These are phyloP conservation scores for Charanyca ferruginea DNA, from an alignment of 2,888 invertebrate genomes.

Conservation along the genomic window DNA sequence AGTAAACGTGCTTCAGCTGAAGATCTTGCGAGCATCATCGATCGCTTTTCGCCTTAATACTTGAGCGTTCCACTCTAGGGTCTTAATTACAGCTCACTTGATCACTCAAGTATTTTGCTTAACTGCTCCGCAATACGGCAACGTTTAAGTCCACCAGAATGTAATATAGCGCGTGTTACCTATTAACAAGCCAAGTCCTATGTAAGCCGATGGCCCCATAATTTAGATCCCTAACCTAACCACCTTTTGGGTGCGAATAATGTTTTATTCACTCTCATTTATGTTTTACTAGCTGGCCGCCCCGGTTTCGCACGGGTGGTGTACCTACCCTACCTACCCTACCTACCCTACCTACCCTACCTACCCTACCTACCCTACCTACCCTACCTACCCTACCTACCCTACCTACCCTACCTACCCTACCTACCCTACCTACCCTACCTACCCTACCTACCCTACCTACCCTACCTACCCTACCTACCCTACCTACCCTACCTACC, in stretches of 20 bases:
- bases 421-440: too few species aligned
- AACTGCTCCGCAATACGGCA: conserved; percentile 3
- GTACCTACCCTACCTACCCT: too few species aligned
- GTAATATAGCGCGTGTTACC: conserved; percentile 26
- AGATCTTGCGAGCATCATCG: conserved; percentile 3
- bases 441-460: too few species aligned
- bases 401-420: too few species aligned
- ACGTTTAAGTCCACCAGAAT: conserved; percentile 12
- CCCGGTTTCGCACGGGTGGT: too few species aligned
- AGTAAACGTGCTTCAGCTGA: not conserved
- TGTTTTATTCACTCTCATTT: conserved; percentile 50
- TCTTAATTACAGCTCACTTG: conserved; percentile 21
- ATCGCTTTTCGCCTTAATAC: not conserved
- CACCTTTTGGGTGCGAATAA: conserved; percentile 18
- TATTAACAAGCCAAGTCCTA: conserved; percentile 28
- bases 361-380: too few species aligned
- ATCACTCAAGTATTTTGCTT: conserved; percentile 10
- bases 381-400: too few species aligned
- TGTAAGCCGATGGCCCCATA: conserved; percentile 31
- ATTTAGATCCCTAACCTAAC: conserved; percentile 18
- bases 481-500: too few species aligned
- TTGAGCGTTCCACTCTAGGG: not conserved
- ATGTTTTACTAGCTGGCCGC: too few species aligned
- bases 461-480: too few species aligned
- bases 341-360: too few species aligned